These are phyloP conservation scores for Pseudeuparius sepicola DNA, from an alignment of 2,888 invertebrate genomes.

Conservation along the genomic window DNA sequence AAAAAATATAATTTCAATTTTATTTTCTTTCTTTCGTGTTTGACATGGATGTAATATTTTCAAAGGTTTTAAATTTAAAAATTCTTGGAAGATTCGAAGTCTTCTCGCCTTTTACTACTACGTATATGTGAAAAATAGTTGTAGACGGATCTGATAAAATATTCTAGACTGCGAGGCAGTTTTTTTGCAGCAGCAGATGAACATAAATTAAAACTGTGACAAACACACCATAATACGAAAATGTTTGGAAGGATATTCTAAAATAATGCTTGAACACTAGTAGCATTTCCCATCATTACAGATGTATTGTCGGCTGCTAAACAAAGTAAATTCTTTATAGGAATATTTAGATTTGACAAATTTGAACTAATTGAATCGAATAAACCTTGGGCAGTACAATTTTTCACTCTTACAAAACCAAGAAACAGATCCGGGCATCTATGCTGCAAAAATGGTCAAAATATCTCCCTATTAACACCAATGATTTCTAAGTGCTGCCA, in stretches of 20 bases:
- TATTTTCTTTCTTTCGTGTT: too few species aligned
- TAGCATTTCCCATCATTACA: constrained; percentile 7
- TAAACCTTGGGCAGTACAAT: constrained; percentile 1
- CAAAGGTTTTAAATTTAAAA: constrained; percentile 1
- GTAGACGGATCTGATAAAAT: constrained; percentile 6
- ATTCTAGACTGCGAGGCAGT: constrained; percentile 7
- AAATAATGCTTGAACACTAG: constrained; percentile 4
- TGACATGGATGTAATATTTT: too few species aligned
- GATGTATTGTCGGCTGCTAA: constrained; percentile 9
- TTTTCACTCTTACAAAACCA: not conserved
- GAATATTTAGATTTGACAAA: too few species aligned
- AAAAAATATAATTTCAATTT: too few species aligned
- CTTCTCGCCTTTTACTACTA: constrained; percentile 4
- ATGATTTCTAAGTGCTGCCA: constrained; percentile 19
- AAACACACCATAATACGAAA: constrained; percentile 7
- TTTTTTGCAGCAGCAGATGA: constrained; percentile 8
- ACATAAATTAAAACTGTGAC: constrained; percentile 9
- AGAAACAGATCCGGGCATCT: too few species aligned
- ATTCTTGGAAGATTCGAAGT: constrained; percentile 5
- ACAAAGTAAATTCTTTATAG: constrained; percentile 10
- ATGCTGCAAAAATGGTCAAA: too few species aligned
- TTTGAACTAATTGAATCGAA: not conserved
- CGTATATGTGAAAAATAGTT: constrained; percentile 12
- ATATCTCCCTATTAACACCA: constrained; percentile 19
- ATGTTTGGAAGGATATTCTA: constrained; percentile 6